A percentile compares a stretch with the other conserved stretches of the same genome.
These are phyloP conservation scores for Etheostoma nigrum DNA, from an alignment of 2,797 vertebrate species.

Conservation along the genomic window DNA sequence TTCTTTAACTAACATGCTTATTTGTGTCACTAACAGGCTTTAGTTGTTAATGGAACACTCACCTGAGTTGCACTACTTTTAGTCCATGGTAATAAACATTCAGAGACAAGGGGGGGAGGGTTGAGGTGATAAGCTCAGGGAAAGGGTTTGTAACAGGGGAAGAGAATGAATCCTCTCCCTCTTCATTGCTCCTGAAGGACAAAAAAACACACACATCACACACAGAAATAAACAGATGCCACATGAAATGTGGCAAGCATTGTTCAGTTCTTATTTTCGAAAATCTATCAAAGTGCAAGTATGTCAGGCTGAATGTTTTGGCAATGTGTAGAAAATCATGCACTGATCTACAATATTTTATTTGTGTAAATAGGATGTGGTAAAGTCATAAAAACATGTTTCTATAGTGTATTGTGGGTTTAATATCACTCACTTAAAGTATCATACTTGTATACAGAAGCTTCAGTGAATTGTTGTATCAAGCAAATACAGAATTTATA, in stretches of 20 bases:
- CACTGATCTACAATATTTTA: not conserved
- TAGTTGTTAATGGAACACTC: conserved; percentile 52
- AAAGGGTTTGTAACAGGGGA: conserved; percentile 89
- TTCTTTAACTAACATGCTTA: conserved; percentile 25
- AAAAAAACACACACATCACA: conserved; percentile 13
- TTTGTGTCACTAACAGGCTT: conserved; percentile 13
- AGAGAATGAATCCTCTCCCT: conserved; percentile 83
- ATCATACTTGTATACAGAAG: not conserved
- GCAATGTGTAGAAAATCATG: not conserved
- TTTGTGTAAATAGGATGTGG: not conserved
- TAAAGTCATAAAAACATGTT: not conserved
- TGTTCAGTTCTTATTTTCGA: not conserved
- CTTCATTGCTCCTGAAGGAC: conserved; percentile 76
- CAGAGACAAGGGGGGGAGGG: conserved; percentile 85
- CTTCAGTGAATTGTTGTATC: not conserved
- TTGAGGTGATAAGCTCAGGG: conserved; percentile 88
- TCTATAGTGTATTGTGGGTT: not conserved
- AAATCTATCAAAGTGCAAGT: not conserved
- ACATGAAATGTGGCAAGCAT: not conserved
- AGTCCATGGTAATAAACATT: conserved; percentile 91
- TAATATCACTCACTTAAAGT: not conserved
- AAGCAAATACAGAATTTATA: conserved; percentile 5
- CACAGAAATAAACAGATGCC: conserved; percentile 14
- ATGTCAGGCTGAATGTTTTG: not conserved
- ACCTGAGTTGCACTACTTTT: conserved; percentile 92